Evolutionary conservation across 2,113 vertebrate genomes (phyloP), one percentile per base, ranked within the genome.

Genomic region (Stegastes partitus): DNA sequence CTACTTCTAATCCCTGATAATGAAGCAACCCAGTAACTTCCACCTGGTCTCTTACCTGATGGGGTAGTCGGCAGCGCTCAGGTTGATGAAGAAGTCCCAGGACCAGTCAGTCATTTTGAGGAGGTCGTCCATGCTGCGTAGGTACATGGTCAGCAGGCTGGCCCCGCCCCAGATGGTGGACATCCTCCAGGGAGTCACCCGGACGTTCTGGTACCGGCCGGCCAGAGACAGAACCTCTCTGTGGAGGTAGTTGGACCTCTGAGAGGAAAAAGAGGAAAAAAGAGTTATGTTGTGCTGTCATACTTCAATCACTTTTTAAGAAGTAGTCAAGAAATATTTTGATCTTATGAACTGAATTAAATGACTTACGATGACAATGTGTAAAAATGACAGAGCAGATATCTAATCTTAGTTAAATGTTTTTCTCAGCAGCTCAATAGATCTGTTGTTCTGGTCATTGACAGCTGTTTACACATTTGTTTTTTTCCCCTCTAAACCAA

Each of bases 51-150:
- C 75, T 79, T 87, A 99, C 98, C 98, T 97, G 95, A 99, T 97
- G 0, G 98, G 98, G 65, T 98, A 99, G 92, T 99, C 98, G 0
- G 98, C 97, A 1, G 96, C 97, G 2, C 98, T 99, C 84, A 99
- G 97, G 92, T 99, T 99, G 91, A 99, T 99, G 94, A 99, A 99
- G 95, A 99, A 99, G 92, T 99, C 98, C 98, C 98, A 99, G 4
- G 95, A 93, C 98, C 98, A 99, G 92, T 99, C 96, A 2, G 74
- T 73, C 97, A 99, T 99, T 55, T 95, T 94, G 90, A 99, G 95
- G 0, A 99, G 93, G 91, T 99, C 98, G 28, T 93, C 94, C 97
- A 99, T 99, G 91, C 96, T 95, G 91, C 95, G 96, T 21, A 99
- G 94, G 92, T 99, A 99, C 87, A 97, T 99, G 67, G 95, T 94